Percentiles rank a stretch among this genome's conserved stretches.
These are phyloP conservation scores for Apogon hyalosoma DNA, from an alignment of 2,797 vertebrate genomes.

Conservation along the genomic window DNA sequence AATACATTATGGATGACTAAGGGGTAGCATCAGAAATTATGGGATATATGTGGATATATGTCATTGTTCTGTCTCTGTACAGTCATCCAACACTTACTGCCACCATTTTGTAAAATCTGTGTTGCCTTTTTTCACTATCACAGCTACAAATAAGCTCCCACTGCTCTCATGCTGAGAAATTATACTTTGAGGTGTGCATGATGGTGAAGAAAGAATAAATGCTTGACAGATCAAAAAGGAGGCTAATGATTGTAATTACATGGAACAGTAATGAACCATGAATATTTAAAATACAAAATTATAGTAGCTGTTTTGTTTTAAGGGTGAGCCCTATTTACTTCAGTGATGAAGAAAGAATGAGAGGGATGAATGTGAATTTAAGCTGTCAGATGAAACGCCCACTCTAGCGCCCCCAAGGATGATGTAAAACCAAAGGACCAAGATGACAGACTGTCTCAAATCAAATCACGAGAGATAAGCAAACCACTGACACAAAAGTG, in stretches of 20 bases:
- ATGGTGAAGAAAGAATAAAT: conserved; percentile 43
- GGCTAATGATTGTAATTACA: conserved; percentile 59
- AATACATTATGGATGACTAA: no score
- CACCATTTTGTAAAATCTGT: conserved; percentile 1
- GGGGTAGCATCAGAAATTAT: no score
- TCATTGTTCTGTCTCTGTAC: background rate
- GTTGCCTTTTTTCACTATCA: conserved; percentile 16
- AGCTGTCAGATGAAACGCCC: conserved; percentile 50
- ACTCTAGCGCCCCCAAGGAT: conserved; percentile 31
- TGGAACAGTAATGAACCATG: conserved; percentile 45
- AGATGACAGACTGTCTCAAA: conserved; percentile 55
- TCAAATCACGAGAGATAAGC: conserved; percentile 23
- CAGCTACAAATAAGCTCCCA: conserved; percentile 37
- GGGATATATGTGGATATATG: no score
- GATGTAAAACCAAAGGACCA: conserved; percentile 34
- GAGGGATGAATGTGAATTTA: conserved; percentile 41
- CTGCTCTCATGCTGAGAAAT: conserved; percentile 45
- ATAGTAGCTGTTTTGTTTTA: conserved; percentile 45
- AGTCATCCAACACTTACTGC: conserved; percentile 7
- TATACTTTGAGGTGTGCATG: conserved; percentile 18
- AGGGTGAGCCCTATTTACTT: conserved; percentile 13
- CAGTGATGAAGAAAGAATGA: conserved; percentile 25
- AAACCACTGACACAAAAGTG: conserved; percentile 12
- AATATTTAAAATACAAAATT: conserved; percentile 46
- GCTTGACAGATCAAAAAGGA: conserved; percentile 37